Percentiles rank a stretch among this genome's conserved stretches.
phyloP scores from a whole-genome alignment of 2,888 invertebrate species.

The Calameuta idolon region DNA sequence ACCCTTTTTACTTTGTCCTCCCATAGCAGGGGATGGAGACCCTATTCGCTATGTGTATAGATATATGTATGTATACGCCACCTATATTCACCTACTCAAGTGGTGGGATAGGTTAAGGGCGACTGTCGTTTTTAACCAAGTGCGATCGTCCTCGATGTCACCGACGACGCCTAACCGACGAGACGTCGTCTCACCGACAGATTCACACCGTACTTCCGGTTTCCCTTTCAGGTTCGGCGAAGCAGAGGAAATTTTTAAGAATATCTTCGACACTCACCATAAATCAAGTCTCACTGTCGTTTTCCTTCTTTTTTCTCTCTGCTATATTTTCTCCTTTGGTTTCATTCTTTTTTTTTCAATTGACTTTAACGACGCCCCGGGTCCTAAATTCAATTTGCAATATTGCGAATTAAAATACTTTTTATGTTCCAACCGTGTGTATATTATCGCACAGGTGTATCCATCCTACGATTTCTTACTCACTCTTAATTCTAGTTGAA shows the following conservation, averaged over 20 bases:
- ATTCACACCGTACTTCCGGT: conserved; percentile 54
- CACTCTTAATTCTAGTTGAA: conserved; percentile 12
- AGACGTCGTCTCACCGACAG: conserved; percentile 30
- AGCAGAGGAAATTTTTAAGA: conserved; percentile 36
- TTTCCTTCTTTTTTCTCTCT: neutral
- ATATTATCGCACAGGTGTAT: neutral
- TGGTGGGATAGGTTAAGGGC: conserved; percentile 9
- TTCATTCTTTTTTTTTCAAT: neutral
- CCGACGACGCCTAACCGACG: conserved; percentile 15
- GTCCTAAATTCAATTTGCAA: neutral
- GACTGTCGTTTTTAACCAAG: neutral
- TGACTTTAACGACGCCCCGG: neutral
- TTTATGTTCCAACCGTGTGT: neutral
- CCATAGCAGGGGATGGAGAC: neutral
- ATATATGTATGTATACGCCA: neutral
- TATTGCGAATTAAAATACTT: neutral
- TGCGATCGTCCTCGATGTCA: conserved; percentile 7
- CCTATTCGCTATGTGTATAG: neutral
- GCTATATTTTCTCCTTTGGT: neutral
- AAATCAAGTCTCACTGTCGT: conserved; percentile 29
- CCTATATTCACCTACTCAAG: neutral
- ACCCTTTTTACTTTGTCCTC: conserved; percentile 23
- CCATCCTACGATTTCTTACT: neutral
- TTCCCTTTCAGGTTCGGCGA: conserved; percentile 21
- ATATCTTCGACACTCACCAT: conserved; percentile 38